Conservation (phyloP, 2,888 invertebrate genomes). For the Plagodis dolabraria region DNA sequence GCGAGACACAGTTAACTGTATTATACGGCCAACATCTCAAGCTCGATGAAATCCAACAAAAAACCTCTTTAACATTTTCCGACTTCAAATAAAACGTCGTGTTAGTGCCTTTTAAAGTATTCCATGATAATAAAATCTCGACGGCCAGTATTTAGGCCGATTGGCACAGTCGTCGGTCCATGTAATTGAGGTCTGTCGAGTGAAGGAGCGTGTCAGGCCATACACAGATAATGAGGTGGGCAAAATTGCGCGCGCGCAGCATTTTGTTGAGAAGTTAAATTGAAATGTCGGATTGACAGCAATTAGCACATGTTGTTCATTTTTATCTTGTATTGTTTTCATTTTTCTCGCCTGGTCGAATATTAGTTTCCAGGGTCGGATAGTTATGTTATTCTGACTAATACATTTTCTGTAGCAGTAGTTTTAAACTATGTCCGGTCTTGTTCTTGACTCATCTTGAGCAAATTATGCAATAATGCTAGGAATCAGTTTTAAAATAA, state of each 20-base stretch:
- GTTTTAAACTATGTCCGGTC: too few species aligned
- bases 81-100: constrained; percentile 1
- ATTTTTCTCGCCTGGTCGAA: too few species aligned
- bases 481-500: too few species aligned
- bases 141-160: constrained; percentile 17
- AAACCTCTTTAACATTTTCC: background rate
- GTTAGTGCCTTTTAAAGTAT: constrained; percentile 12
- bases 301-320: constrained; percentile 2
- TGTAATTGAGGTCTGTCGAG: constrained; percentile 7
- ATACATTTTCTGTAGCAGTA: too few species aligned
- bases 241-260: constrained; percentile 28
- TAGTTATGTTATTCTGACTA: too few species aligned
- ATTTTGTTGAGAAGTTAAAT: constrained; percentile 15
- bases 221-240: constrained; percentile 45
- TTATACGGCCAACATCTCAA: background rate
- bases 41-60: constrained; percentile 1
- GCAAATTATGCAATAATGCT: too few species aligned
- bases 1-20: constrained; percentile 1
- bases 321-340: background rate
- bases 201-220: constrained; percentile 50
- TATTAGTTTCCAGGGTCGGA: too few species aligned
- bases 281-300: constrained; percentile 11
- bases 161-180: background rate
- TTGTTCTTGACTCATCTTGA: too few species aligned
- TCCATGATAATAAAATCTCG: constrained; percentile 15